Evolutionary conservation across 2,797 vertebrate species (phyloP), one percentile per base, ranked within the genome.

Genomic region (Malacoctenus gilli): DNA sequence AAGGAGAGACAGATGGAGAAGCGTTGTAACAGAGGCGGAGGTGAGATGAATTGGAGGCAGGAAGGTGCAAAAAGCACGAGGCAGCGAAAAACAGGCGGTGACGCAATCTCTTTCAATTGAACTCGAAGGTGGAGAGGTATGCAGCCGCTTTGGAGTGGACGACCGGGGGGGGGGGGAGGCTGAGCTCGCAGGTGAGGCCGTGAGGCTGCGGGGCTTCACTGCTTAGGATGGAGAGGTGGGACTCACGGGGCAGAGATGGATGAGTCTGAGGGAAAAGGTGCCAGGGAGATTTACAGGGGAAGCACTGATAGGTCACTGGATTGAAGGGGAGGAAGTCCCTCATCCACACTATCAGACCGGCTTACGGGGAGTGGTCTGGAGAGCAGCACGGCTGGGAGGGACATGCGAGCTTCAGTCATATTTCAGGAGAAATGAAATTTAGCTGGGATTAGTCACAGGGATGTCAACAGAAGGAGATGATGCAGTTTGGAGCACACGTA

Each of bases 161-260:
- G n/a, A n/a, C n/a, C n/a, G n/a, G n/a, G n/a, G n/a, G n/a, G n/a
- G n/a, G n/a, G n/a, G n/a, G n/a, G n/a, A n/a, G n/a, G n/a, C n/a
- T n/a, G n/a, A n/a, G n/a, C n/a, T n/a, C n/a, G n/a, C n/a, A n/a
- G 36, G 19, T 60, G 21, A 76, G 48, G 21, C 15, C 31, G 21
- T 75, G 66, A 83, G 54, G 59, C 63, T 51, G 59, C 68, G 64
- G 72, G 43, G 40, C 57, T 72, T 71, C 57, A 54, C 52, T 61
- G 40, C 55, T 66, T n/a, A 40, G 31, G 54, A 61, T 58, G 31
- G 44, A 66, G 25, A 46, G 59, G 44, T 39, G 20, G 40, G 56
- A 72, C 34, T 56, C 63, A 77, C 48, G 46, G 49, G 37, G 32
- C 39, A 58, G 23, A 0, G 34, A 56, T 1, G 2, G 22, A 55